A percentile compares a stretch with the other conserved stretches of the same genome.
These are phyloP conservation scores for Autographa gamma DNA, from an alignment of 2,888 invertebrate species.

Conservation along the genomic window DNA sequence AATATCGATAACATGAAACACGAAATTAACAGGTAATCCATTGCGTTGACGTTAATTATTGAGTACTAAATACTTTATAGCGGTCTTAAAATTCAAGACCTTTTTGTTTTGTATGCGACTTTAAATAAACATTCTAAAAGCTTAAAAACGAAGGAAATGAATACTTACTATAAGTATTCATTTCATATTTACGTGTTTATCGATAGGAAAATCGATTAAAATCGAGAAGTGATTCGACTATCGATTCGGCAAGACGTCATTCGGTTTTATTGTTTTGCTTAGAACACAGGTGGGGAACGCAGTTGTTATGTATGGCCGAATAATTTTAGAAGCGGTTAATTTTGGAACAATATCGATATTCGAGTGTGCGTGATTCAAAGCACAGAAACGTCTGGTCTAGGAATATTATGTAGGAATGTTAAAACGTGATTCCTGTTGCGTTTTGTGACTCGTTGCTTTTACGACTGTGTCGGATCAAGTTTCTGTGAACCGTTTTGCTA, in stretches of 20 bases:
- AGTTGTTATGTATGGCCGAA: constrained; percentile 28
- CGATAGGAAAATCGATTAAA: constrained; percentile 8
- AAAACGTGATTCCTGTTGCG: constrained; percentile 22
- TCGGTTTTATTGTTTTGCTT: constrained; percentile 41
- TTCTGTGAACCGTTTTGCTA: not conserved
- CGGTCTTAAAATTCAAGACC: constrained; percentile 29
- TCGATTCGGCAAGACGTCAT: constrained; percentile 39
- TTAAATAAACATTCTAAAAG: constrained; percentile 15
- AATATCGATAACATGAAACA: constrained; percentile 3
- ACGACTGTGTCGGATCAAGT: not conserved
- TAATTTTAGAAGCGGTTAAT: constrained; percentile 53
- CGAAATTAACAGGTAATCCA: constrained; percentile 6
- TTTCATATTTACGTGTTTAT: constrained; percentile 14
- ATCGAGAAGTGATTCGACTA: constrained; percentile 6
- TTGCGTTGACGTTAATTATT: constrained; percentile 20
- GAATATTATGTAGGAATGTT: constrained; percentile 25
- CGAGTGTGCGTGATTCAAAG: constrained; percentile 53
- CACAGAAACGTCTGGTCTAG: constrained; percentile 36
- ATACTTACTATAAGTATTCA: not conserved
- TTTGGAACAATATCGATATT: constrained; percentile 52
- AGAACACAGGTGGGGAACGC: constrained; percentile 45
- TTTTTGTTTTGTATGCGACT: constrained; percentile 8
- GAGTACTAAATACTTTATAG: constrained; percentile 21
- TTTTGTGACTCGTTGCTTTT: constrained; percentile 22
- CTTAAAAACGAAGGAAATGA: not conserved